Conservation (phyloP, 1,140 invertebrate species). For the Diorhabda carinulata region DNA sequence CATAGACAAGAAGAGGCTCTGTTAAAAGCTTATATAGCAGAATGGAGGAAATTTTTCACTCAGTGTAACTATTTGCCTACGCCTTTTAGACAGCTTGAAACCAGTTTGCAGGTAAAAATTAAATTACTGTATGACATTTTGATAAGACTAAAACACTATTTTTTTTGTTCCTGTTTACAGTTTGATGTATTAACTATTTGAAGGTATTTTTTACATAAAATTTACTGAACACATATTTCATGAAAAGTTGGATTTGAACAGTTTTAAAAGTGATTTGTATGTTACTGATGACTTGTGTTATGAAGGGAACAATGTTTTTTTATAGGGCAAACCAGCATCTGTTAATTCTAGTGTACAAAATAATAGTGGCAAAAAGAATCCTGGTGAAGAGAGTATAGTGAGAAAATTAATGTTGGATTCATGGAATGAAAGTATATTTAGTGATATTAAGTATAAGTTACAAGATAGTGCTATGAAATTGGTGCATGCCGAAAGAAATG, state of each 20-base stretch:
- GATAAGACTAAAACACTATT: too few species aligned
- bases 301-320: slow-evolving; percentile 59
- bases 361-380: slow-evolving; percentile 46
- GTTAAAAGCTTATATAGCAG: slow-evolving; percentile 91
- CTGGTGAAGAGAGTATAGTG: slow-evolving; percentile 84
- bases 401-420: slow-evolving; percentile 94
- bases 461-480: slow-evolving; percentile 97
- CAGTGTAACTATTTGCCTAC: slow-evolving; percentile 96
- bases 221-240: too few species aligned
- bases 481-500: slow-evolving; percentile 92
- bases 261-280: slow-evolving; percentile 56
- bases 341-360: slow-evolving; percentile 54
- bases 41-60: slow-evolving; percentile 97
- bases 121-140: not conserved
- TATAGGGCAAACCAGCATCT: slow-evolving; percentile 43
- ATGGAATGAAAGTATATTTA: slow-evolving; percentile 97
- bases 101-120: slow-evolving; percentile 48
- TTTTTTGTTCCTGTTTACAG: too few species aligned
- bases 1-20: slow-evolving; percentile 92
- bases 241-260: too few species aligned
- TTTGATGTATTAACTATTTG: too few species aligned
- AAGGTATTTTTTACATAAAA: too few species aligned
- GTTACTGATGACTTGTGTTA: slow-evolving; percentile 60
- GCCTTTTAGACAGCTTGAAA: slow-evolving; percentile 90
- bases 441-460: slow-evolving; percentile 88